Conservation (phyloP, 2,888 invertebrate genomes). For the Dorcus parallelipipedus region DNA sequence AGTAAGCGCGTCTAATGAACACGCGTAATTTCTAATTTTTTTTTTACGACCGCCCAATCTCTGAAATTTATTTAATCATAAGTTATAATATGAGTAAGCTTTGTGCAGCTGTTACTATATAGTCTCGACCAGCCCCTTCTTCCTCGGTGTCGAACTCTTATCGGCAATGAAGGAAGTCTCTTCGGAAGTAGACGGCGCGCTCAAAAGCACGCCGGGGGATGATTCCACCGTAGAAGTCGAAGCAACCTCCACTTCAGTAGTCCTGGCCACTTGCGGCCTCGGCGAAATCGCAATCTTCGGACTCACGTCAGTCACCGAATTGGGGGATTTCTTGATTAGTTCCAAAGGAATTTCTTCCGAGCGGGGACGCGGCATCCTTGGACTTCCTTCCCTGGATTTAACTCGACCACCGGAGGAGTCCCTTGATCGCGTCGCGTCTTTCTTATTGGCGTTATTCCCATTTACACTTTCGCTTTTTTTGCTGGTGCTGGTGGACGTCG, state of each 20-base stretch:
- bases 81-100: constrained; percentile 3
- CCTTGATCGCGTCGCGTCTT: constrained; percentile 29
- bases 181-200: constrained; percentile 54
- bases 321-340: constrained; percentile 64
- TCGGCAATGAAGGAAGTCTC: constrained; percentile 77
- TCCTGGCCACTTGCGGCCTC: constrained; percentile 50
- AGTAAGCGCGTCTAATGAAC: no score
- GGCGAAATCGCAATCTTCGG: constrained; percentile 47
- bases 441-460: constrained; percentile 27
- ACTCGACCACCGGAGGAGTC: constrained; percentile 40
- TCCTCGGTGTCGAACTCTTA: constrained; percentile 38
- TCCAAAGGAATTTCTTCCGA: constrained; percentile 81
- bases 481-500: constrained; percentile 24
- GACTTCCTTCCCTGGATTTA: constrained; percentile 70
- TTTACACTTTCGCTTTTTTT: constrained; percentile 25
- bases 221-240: constrained; percentile 56
- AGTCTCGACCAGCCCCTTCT: constrained; percentile 52
- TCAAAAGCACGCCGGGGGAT: constrained; percentile 66
- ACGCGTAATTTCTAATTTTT: no score
- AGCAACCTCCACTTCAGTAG: constrained; percentile 21
- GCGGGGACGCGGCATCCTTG: constrained; percentile 66
- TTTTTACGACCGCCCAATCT: no score
- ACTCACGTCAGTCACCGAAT: constrained; percentile 49
- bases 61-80: constrained; percentile 3
- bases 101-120: constrained; percentile 39